Base-by-base conservation (phyloP, 2,797 vertebrate species). In the Manis crassicaudata region DNA sequence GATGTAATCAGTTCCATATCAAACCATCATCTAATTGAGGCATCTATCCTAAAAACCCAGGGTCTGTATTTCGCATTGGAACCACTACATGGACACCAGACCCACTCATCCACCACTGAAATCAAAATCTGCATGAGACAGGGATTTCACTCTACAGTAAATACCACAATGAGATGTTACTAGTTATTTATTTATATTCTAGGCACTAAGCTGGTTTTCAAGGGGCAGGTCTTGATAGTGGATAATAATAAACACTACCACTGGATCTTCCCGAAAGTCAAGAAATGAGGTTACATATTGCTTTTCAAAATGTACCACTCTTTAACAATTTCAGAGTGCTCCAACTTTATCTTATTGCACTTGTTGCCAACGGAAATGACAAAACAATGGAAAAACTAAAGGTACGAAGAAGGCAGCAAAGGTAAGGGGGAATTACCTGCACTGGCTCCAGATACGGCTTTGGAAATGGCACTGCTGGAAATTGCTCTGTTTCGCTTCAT, bases 401-500 rank as follows among this genome's bases (percentile, higher is more conserved):
- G 17, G 46, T 1, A 23, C 5, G 20, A 17, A 1, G 60, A 37
- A 27, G 7, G 12, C 20, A 16, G 65, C 52, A 68, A 76, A 83
- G 20, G 3, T 13, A 6, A 58, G 32, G 9, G 8, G 18, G 8
- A 2, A 0, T 98, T 97, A 99, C 99, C 99, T 98, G 99, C 98
- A 60, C 99, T 99, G 97, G 99, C 99, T 75, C 99, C 99, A 3
- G 99, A 99, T 84, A 99, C 99, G 0, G 99, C 99, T 98, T 99
- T 99, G 96, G 99, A 99, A 96, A 99, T 99, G 98, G 99, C 99
- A 96, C 99, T 99, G 98, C 99, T 99, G 97, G 99, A 99, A 94
- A 99, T 99, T 0, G 99, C 99, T 98, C 98, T 98, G 97, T 99
- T 99, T 97, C 99, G 98, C 98, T 99, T 99, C 99, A 99, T 99